Conservation (phyloP, 2,113 vertebrate genomes). For the Peromyscus californicus region DNA sequence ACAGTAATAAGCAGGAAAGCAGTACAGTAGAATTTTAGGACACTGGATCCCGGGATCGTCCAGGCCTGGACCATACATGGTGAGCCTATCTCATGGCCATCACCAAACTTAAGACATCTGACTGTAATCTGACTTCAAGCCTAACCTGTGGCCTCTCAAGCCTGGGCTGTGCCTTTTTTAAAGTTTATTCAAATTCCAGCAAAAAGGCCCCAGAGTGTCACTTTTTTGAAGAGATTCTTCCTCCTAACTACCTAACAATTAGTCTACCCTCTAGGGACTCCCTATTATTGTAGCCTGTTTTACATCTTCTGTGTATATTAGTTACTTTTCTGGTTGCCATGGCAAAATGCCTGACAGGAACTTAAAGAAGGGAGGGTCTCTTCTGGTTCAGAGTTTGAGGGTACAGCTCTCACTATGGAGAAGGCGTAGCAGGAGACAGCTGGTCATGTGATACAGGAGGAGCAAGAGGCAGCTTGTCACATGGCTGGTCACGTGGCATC, state of each 20-base stretch:
- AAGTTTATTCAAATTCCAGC: neutral
- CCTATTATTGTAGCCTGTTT: neutral
- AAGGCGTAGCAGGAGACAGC: neutral
- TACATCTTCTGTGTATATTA: neutral
- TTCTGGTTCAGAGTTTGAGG: neutral
- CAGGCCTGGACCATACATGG: neutral
- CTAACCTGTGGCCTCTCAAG: neutral
- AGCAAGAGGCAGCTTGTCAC: too few relatives aligned
- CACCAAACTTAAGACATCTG: neutral
- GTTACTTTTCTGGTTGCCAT: neutral
- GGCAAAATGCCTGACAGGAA: neutral
- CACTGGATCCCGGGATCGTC: neutral
- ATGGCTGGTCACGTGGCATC: neutral
- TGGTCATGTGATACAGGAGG: too few relatives aligned
- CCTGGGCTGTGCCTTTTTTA: neutral
- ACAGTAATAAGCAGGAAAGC: neutral
- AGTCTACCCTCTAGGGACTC: neutral
- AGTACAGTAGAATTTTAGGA: neutral
- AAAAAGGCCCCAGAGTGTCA: neutral
- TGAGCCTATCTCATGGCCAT: neutral
- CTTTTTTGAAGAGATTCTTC: neutral
- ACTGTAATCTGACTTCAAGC: neutral
- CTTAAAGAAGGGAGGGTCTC: neutral
- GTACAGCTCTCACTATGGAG: neutral
- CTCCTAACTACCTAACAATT: neutral